A percentile compares a stretch with the other conserved stretches of the same genome.
Conservation (phyloP, 2,113 vertebrate genomes). For the Ptychochromis oligacanthus region DNA sequence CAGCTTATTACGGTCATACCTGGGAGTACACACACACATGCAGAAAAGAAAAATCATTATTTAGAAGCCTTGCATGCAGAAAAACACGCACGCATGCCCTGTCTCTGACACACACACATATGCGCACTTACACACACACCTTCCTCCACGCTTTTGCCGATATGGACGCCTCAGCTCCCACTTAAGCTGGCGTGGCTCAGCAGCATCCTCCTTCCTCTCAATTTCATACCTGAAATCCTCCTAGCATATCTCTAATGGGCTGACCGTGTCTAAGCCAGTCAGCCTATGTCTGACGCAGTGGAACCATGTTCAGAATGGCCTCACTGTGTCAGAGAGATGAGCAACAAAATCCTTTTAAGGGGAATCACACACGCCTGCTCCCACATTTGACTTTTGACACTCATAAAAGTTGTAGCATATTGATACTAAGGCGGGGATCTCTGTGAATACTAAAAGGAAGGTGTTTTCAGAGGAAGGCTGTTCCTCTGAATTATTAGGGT, state of each 20-base stretch:
- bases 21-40: conserved; percentile 65
- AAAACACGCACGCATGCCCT: neutral
- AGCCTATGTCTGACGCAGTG: conserved; percentile 52
- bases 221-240: conserved; percentile 70
- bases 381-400: conserved; percentile 43
- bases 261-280: conserved; percentile 64
- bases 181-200: conserved; percentile 56
- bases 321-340: conserved; percentile 51
- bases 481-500: neutral
- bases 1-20: conserved; percentile 94
- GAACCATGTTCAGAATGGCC: conserved; percentile 62
- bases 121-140: neutral
- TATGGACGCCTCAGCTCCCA: conserved; percentile 36
- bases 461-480: neutral
- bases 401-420: conserved; percentile 11
- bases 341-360: conserved; percentile 52
- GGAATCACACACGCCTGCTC: conserved; percentile 33
- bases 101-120: neutral
- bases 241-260: conserved; percentile 62
- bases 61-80: conserved; percentile 20
- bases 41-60: conserved; percentile 24
- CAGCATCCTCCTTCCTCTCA: conserved; percentile 57
- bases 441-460: conserved; percentile 10
- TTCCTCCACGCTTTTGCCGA: conserved; percentile 3
- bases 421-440: neutral